Evolutionary conservation across 2,797 vertebrate species (phyloP), one percentile per base, ranked within the genome.

Genomic region (Danio albolineatus): DNA sequence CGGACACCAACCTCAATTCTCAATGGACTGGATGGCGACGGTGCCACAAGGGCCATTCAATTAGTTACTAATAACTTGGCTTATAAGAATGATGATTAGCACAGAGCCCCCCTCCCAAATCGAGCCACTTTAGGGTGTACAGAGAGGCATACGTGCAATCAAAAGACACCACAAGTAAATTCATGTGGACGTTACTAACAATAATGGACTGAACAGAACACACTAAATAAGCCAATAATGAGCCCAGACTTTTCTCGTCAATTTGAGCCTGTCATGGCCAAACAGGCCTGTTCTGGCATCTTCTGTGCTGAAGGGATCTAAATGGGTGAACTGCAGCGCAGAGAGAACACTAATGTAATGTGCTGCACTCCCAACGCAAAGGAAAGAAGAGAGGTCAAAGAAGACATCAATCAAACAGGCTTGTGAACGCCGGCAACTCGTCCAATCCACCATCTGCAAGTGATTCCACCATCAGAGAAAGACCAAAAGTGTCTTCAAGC

Each of bases 401-500:
- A 84, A 77, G 82, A 82, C 81, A 82, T 84, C 82, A 77, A 75
- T 86, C 80, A 84, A 82, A 77, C 44, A 19, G 36, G 49, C 61
- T 66, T 38, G 67, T 49, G 66, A 83, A 77, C n/a, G 57, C 61
- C 19, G 38, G 73, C 64, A 49, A 60, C 53, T 66, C 73, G 3
- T 84, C 82, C 76, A 84, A 54, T 43, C n/a, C 62, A 21, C 67
- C 85, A 86, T 84, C 82, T 86, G 85, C 73, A 80, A 84, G 36
- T 60, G 76, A 84, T 86, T 82, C 57, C 44, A 57, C 73, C 61
- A 38, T 49, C 61, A 76, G 84, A 79, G 66, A 49, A 70, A 56
- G 46, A 77, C 38, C 70, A 49, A 46, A 79, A 57, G 56, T 76
- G 65, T 84, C 82, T 78, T 75, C 72, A 79, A 80, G 66, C 43